phyloP scores from a whole-genome alignment of 2,113 vertebrate genomes.

The Gambusia affinis region DNA sequence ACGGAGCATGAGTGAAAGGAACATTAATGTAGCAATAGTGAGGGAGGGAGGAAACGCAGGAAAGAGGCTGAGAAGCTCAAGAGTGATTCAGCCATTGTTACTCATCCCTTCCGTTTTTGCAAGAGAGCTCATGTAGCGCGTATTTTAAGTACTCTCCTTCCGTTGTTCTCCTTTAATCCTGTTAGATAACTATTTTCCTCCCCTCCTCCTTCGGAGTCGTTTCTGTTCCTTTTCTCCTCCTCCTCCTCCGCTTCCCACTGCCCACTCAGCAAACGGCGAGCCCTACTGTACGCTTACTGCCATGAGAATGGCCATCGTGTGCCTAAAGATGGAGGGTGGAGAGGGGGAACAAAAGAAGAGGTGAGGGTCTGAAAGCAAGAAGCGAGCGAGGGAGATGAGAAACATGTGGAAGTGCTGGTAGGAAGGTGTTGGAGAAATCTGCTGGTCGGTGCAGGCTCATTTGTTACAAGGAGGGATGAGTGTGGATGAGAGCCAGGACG shows the following conservation, averaged over 20 bases:
- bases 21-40: slow-evolving; percentile 18
- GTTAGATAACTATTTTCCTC: slow-evolving; percentile 75
- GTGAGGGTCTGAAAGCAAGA: slow-evolving; percentile 5
- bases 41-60: slow-evolving; percentile 28
- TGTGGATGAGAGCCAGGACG: slow-evolving; percentile 56
- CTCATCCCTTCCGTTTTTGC: slow-evolving; percentile 63
- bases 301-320: slow-evolving; percentile 56
- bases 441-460: slow-evolving; percentile 44
- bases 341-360: slow-evolving; percentile 11
- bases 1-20: slow-evolving; percentile 21
- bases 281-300: slow-evolving; percentile 47
- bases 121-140: slow-evolving; percentile 69
- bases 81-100: slow-evolving; percentile 71
- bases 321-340: slow-evolving; percentile 56
- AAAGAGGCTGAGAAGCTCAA: slow-evolving; percentile 39
- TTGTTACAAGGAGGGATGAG: slow-evolving; percentile 64
- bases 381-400: slow-evolving; percentile 39
- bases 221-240: slow-evolving; percentile 56
- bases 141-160: slow-evolving; percentile 76
- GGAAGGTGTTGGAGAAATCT: slow-evolving; percentile 61
- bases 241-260: slow-evolving; percentile 43
- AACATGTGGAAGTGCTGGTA: slow-evolving; percentile 44
- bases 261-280: slow-evolving; percentile 76
- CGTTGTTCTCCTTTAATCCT: slow-evolving; percentile 79
- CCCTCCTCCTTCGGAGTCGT: slow-evolving; percentile 51